phyloP scores from a whole-genome alignment of 2,888 invertebrate species.

The Meghimatium bilineatum region DNA sequence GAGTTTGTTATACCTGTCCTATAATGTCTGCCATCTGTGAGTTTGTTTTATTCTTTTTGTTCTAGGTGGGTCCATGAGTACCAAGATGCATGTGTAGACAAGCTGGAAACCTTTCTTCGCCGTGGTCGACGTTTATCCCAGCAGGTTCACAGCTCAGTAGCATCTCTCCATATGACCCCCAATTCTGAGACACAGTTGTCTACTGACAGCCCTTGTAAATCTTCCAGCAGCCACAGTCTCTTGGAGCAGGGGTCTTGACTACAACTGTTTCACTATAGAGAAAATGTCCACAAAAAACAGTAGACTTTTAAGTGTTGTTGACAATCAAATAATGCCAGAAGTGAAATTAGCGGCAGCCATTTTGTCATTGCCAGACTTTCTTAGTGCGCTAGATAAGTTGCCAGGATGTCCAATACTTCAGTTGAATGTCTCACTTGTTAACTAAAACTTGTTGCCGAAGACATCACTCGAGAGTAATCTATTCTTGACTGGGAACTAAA shows the following conservation, averaged over 20 bases:
- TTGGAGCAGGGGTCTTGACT: slow-evolving; percentile 27
- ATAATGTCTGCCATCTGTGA: background rate
- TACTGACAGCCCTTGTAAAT: slow-evolving; percentile 36
- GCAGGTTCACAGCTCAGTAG: slow-evolving; percentile 32
- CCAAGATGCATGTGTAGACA: slow-evolving; percentile 99
- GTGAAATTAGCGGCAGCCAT: no score
- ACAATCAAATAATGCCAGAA: no score
- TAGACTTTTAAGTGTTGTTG: no score
- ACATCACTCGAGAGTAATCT: no score
- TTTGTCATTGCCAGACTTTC: no score
- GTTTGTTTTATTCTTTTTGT: background rate
- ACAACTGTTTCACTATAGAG: background rate
- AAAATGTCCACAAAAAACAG: no score
- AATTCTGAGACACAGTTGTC: slow-evolving; percentile 32
- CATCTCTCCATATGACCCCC: slow-evolving; percentile 32
- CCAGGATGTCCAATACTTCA: no score
- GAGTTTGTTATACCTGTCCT: background rate
- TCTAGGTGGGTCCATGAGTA: slow-evolving; percentile 96
- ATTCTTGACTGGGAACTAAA: no score
- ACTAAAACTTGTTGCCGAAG: no score
- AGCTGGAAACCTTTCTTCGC: slow-evolving; percentile 94
- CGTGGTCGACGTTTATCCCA: slow-evolving; percentile 59
- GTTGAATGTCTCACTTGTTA: no score
- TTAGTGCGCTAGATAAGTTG: no score
- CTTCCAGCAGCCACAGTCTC: slow-evolving; percentile 34